These are phyloP conservation scores for Nixonia krombeini DNA, from an alignment of 1,140 invertebrate species.

Conservation along the genomic window DNA sequence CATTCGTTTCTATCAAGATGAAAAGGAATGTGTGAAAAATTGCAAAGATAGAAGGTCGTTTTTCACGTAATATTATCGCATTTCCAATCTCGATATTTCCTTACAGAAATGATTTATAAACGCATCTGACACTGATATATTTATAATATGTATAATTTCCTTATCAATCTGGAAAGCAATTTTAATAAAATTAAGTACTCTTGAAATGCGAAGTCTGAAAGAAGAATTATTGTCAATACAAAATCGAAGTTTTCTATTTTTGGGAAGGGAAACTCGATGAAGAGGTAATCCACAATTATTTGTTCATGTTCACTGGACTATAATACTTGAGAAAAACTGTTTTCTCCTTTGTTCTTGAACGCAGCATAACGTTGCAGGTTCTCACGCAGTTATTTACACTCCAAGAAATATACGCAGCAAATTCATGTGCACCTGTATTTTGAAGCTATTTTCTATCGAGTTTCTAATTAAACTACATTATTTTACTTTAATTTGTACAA, in stretches of 20 bases:
- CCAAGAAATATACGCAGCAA: constrained; percentile 14
- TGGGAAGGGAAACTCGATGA: neutral
- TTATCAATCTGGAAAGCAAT: constrained; percentile 8
- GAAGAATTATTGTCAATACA: constrained; percentile 37
- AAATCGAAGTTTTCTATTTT: constrained; percentile 23
- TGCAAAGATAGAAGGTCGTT: too few species aligned
- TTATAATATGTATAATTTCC: constrained; percentile 13
- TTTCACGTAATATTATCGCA: too few species aligned
- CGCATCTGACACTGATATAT: constrained; percentile 23
- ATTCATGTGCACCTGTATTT: neutral
- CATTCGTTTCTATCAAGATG: too few species aligned
- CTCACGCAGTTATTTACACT: neutral
- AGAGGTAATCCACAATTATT: too few species aligned
- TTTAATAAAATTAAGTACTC: constrained; percentile 12
- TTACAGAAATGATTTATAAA: constrained; percentile 32
- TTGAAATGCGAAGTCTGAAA: constrained; percentile 12
- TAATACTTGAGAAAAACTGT: too few species aligned
- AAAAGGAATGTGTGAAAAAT: too few species aligned
- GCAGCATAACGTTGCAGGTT: neutral
- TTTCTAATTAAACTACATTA: too few species aligned
- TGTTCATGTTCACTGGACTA: too few species aligned
- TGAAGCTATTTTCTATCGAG: neutral
- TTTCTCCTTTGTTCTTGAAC: neutral
- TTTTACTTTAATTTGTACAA: neutral
- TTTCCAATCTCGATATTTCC: constrained; percentile 15